phyloP scores from a whole-genome alignment of 2,888 invertebrate genomes.

The Nemotelus nigrinus region DNA sequence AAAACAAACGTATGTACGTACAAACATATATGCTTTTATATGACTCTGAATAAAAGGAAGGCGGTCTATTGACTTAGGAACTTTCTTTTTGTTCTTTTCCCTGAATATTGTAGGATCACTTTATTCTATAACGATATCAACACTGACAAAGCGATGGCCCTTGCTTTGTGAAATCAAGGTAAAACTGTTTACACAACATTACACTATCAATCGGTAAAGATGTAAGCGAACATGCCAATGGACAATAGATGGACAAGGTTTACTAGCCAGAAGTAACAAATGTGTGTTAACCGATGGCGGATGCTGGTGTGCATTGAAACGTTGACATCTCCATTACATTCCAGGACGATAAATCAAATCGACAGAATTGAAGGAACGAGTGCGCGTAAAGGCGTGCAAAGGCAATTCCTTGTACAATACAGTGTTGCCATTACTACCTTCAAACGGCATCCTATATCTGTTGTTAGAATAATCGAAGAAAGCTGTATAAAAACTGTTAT shows the following conservation, averaged over 20 bases:
- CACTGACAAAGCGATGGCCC: conserved; percentile 29
- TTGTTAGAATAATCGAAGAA: no score
- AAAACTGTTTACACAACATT: conserved; percentile 45
- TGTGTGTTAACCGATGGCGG: conserved; percentile 46
- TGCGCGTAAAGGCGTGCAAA: conserved; percentile 4
- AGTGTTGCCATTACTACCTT: neutral
- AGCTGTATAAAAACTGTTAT: no score
- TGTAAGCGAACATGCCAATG: conserved; percentile 28
- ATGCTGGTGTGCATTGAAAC: conserved; percentile 36
- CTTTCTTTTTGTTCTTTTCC: conserved; percentile 31
- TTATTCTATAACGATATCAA: conserved; percentile 11
- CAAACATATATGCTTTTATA: no score
- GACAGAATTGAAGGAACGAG: conserved; percentile 32
- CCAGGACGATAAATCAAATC: conserved; percentile 42
- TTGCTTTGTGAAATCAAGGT: conserved; percentile 29
- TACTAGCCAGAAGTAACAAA: conserved; percentile 47
- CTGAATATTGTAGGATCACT: neutral
- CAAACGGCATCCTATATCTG: no score
- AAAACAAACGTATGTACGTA: no score
- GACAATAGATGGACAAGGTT: conserved; percentile 34
- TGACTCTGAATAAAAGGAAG: conserved; percentile 9
- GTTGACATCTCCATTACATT: conserved; percentile 48
- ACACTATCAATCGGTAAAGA: conserved; percentile 44
- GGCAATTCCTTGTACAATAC: neutral
- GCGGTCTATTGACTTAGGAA: conserved; percentile 40